Conservation (phyloP, 1,140 invertebrate genomes). For the Drosophila micromelanica region DNA sequence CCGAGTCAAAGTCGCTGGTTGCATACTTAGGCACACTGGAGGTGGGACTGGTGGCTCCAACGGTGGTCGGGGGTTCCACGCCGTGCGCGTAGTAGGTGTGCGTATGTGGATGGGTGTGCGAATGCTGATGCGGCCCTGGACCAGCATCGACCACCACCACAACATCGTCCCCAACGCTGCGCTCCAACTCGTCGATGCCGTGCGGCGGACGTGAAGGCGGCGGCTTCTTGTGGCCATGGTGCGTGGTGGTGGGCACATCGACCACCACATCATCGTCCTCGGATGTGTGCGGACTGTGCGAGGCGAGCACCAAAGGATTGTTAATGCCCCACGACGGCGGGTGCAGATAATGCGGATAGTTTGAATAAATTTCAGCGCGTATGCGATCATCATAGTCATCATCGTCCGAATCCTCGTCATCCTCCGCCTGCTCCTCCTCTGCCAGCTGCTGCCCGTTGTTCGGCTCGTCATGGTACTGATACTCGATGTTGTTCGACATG, state of each 20-base stretch:
- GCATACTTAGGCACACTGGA: conserved; percentile 65
- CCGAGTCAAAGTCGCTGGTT: conserved; percentile 12
- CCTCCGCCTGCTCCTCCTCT: conserved; percentile 14
- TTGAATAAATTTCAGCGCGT: conserved; percentile 83
- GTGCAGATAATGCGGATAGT: conserved; percentile 81
- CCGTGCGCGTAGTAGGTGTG: conserved; percentile 70
- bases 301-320: conserved; percentile 80
- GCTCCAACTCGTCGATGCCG: conserved; percentile 52
- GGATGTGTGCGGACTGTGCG: conserved; percentile 77
- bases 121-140: conserved; percentile 28
- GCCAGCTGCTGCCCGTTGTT: conserved; percentile 39
- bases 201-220: conserved; percentile 11
- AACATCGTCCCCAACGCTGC: conserved; percentile 57
- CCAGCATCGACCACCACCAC: conserved; percentile 77
- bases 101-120: conserved; percentile 51
- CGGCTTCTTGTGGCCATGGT: conserved; percentile 37
- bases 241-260: conserved; percentile 44
- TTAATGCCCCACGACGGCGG: conserved; percentile 82
- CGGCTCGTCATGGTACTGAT: conserved; percentile 69
- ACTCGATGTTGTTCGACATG: conserved; percentile 73
- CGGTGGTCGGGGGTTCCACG: conserved; percentile 49
- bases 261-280: conserved; percentile 78
- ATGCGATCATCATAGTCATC: conserved; percentile 83
- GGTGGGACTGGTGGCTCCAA: conserved; percentile 22
- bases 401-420: conserved; percentile 58